Base-by-base conservation (phyloP, 2,113 vertebrate species). In the Oryzias javanicus region DNA sequence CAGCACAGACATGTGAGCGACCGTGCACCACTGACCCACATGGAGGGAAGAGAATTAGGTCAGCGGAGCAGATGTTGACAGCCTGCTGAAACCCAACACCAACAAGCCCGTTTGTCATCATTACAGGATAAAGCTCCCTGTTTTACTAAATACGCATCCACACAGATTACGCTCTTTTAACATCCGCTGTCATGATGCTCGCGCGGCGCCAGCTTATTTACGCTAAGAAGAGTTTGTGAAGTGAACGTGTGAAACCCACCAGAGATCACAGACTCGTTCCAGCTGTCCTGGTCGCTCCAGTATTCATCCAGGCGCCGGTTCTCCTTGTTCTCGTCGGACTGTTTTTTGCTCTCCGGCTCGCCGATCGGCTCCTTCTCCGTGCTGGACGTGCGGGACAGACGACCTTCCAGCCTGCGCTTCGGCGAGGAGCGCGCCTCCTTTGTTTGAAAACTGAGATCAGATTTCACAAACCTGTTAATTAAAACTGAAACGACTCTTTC, bases 311-410 rank as follows among this genome's bases (percentile, higher is more conserved):
- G 76, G 10, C 93, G 88, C 89, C 96, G 70, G 86, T 98, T 98
- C 86, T 98, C 97, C 86, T 98, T 98, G 90, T 98, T 95, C 90
- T 98, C 97, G 24, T 98, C 96, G 0, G 91, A 94, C 66, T 93
- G 92, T 59, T 93, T 94, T 24, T 91, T 94, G 83, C 82, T 86
- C 75, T 94, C 94, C 0, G 87, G 72, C 5, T 90, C 89, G 47
- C 75, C 81, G 14, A 86, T 62, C 0, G 89, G 80, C 75, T 88
- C 91, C 67, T 89, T 91, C 68, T 98, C 97, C 1, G 86, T 70
- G 60, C 95, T 98, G 48, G 92, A 91, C 0, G 93, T 89, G 64
- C 94, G 92, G 1, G 93, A 92, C 60, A 95, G 90, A 19, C 93
- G 94, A 14, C 91, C 83, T 0, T 98, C 96, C 17, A 88, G 59